Percentiles rank a stretch among this genome's conserved stretches.
phyloP scores from a whole-genome alignment of 2,888 invertebrate species.

The Leptarthrus brevirostris region DNA sequence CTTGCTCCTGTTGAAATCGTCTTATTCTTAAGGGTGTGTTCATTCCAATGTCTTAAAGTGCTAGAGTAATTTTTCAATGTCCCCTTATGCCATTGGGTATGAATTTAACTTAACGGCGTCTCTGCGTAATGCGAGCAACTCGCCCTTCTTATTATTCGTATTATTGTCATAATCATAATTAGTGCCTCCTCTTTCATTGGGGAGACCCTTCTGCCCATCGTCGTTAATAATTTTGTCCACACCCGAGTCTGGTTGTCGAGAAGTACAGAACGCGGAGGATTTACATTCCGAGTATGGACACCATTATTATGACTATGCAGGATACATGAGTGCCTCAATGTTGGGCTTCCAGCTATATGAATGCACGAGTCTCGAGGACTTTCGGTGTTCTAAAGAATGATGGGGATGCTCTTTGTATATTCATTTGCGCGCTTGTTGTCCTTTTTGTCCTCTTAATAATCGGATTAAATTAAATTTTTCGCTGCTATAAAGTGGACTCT shows the following conservation, averaged over 20 bases:
- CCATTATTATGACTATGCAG: no score
- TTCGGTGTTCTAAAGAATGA: no score
- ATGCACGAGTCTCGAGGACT: no score
- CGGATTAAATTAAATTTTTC: no score
- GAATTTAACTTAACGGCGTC: neutral
- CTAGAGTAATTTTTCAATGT: conserved; percentile 21
- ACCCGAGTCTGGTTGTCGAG: neutral
- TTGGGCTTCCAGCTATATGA: no score
- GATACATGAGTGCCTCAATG: no score
- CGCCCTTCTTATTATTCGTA: conserved; percentile 31
- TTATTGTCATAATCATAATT: conserved; percentile 42
- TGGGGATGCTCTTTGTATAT: no score
- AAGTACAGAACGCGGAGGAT: no score
- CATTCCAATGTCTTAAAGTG: neutral
- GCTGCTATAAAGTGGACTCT: no score
- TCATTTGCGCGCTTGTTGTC: no score
- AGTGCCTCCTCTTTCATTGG: conserved; percentile 11
- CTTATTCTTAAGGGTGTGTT: conserved; percentile 4
- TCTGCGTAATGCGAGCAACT: neutral
- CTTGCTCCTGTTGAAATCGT: neutral
- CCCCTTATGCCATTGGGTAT: conserved; percentile 17
- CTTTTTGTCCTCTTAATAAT: no score
- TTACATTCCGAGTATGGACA: no score
- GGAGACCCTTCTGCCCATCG: neutral
- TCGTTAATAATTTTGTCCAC: neutral